Conservation (phyloP, 1,140 invertebrate species). For the Gonioctena quinquepunctata region DNA sequence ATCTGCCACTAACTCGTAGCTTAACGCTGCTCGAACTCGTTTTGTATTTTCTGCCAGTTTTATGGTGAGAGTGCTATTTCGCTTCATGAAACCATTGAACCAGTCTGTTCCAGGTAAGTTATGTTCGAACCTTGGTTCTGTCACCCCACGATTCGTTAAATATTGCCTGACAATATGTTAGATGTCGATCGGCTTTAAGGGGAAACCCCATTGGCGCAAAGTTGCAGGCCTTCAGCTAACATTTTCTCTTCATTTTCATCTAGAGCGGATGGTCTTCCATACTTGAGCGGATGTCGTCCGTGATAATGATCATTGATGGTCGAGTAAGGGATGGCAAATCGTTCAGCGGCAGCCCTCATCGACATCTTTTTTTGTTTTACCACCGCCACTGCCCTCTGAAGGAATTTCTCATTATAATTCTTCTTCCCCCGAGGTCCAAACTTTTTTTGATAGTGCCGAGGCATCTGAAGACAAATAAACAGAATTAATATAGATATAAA, state of each 20-base stretch:
- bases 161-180: slow-evolving; percentile 12
- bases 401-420: background rate
- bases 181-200: slow-evolving; percentile 21
- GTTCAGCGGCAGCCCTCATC: slow-evolving; percentile 1
- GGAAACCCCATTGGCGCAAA: slow-evolving; percentile 25
- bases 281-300: slow-evolving; percentile 10
- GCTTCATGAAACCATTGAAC: slow-evolving; percentile 34
- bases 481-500: background rate
- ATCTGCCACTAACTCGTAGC: slow-evolving; percentile 25
- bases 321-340: slow-evolving; percentile 5
- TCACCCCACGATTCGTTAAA: slow-evolving; percentile 27
- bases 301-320: slow-evolving; percentile 13
- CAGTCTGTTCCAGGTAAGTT: slow-evolving; percentile 47
- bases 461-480: background rate
- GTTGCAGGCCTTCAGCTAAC: background rate
- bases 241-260: background rate
- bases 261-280: slow-evolving; percentile 12
- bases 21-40: slow-evolving; percentile 33
- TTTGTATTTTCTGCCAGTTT: slow-evolving; percentile 43
- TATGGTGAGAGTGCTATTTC: slow-evolving; percentile 27
- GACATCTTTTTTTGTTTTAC: background rate
- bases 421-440: slow-evolving; percentile 3
- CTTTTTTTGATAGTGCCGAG: background rate
- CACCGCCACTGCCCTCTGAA: slow-evolving; percentile 1
- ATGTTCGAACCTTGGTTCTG: slow-evolving; percentile 37